Evolutionary conservation across 1,140 invertebrate species (phyloP), one percentile per base, ranked within the genome.

Genomic region (Telenomus remus): DNA sequence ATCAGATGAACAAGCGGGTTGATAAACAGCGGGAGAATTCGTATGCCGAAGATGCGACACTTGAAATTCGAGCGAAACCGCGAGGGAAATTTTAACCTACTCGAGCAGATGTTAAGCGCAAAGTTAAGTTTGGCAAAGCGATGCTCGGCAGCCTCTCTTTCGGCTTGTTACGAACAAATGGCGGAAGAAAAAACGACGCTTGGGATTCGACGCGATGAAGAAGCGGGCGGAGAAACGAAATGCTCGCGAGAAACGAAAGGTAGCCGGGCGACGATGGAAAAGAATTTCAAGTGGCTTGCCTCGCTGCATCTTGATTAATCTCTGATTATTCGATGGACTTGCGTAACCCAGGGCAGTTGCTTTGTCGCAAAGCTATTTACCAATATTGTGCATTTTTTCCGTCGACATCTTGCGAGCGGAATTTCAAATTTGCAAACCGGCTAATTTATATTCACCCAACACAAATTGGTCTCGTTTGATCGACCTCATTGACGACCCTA

Each of bases 271-370:
- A 74, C 69, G 77, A 70, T 80, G 79, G 82, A 83, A 86, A 85
- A 84, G 86, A 88, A 88, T 88, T 86, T 85, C 86, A 88, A 88
- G 84, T 85, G 82, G 81, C 79, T 84, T 80, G 81, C 80, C 78
- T 75, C 68, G 71, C 76, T 85, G 84, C 84, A 85, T 85, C 81
- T 76, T 81, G 82, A 86, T 87, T 85, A 86, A 87, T 86, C 81
- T 84, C 76, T 82, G 85, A 87, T 88, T 86, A 87, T 86, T 87
- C 86, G 80, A 81, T 61, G 48, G 46, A 42, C 69, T 74, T 65
- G 47, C 53, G 55, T 65, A 66, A 59, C 57, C 46, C 11, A 51
- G 2, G 19, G 19, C 19, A 1, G 2, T 27, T 27, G n/a, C 19
- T 27, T 27, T 27, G 19, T 27, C 19, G 19, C 19, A 1, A 27